Percentiles rank a stretch among this genome's conserved stretches.
Conservation (phyloP, 2,888 invertebrate species). For the Gymnoscelis rufifasciata region DNA sequence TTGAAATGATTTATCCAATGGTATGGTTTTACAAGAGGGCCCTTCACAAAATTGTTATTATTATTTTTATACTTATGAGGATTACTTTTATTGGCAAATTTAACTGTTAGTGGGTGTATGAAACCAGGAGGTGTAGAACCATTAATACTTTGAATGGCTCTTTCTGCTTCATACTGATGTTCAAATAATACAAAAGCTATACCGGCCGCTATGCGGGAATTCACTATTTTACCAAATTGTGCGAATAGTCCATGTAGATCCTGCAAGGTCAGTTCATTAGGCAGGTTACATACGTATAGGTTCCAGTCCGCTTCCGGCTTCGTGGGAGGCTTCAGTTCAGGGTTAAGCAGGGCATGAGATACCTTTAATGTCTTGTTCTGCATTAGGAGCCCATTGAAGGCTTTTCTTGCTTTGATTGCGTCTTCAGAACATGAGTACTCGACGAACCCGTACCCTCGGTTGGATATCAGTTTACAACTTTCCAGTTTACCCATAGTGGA, state of each 20-base stretch:
- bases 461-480: constrained; percentile 79
- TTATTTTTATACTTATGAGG: constrained; percentile 74
- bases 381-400: constrained; percentile 75
- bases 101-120: constrained; percentile 77
- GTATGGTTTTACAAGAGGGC: constrained; percentile 67
- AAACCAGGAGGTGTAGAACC: constrained; percentile 73
- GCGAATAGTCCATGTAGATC: constrained; percentile 77
- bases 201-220: constrained; percentile 77
- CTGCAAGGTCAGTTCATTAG: constrained; percentile 78
- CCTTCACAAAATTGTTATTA: constrained; percentile 72
- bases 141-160: constrained; percentile 73
- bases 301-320: constrained; percentile 79
- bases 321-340: constrained; percentile 71
- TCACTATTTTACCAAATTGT: constrained; percentile 78
- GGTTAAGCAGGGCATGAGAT: constrained; percentile 73
- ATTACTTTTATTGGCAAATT: constrained; percentile 79
- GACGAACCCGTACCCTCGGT: constrained; percentile 78
- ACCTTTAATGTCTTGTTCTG: constrained; percentile 78
- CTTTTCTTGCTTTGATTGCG: constrained; percentile 74
- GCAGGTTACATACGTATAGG: constrained; percentile 78
- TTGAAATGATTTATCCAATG: constrained; percentile 76
- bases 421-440: constrained; percentile 75
- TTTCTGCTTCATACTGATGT: constrained; percentile 73
- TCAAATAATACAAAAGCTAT: constrained; percentile 77
- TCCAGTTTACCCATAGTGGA: constrained; percentile 79